Evolutionary conservation across 2,888 invertebrate species (phyloP), one percentile per base, ranked within the genome.

Genomic region (Andrena camellia): DNA sequence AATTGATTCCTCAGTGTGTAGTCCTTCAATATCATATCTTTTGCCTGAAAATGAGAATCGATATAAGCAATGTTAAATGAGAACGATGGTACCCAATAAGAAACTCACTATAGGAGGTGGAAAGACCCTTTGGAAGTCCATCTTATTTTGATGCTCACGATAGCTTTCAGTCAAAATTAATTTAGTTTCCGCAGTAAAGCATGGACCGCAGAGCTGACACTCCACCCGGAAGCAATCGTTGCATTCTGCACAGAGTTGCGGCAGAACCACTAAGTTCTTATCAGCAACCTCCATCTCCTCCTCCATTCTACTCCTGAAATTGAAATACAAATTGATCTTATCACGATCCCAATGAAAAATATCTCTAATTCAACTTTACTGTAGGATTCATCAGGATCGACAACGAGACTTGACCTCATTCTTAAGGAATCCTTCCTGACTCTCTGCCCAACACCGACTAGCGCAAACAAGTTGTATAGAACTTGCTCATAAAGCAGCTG

Each of bases 401-500:
- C 90, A 72, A 83, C 85, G 52, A 20, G 2, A 52, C 52, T 20
- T 0, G 91, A 96, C 95, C 94, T 94, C 63, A 87, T 85, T 86
- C 88, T 93, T 60, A 94, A 90, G 20, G 95, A 93, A 74, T 94
- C 90, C 71, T 94, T 94, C 20, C 92, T 91, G 0, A 95, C 91
- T 91, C 95, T 94, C 72, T 95, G 95, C 4, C 95, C 95, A 13
- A 99, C 94, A 0, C 99, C 99, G 7, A 97, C 96, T 52, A 99
- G 93, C 31, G 97, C 96, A 72, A 99, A 95, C 35, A 98, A 92
- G 94, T 97, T 98, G 93, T 97, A 98, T 13, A 99, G 91, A 0
- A 99, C 97, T 95, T 99, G 99, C 91, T 99, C 98, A 91, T 99
- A 99, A 0, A 99, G 94, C 35, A 98, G 94, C 83, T 96, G 96